Evolutionary conservation across 2,797 vertebrate species (phyloP).

Genomic region (Pristis pectinata): DNA sequence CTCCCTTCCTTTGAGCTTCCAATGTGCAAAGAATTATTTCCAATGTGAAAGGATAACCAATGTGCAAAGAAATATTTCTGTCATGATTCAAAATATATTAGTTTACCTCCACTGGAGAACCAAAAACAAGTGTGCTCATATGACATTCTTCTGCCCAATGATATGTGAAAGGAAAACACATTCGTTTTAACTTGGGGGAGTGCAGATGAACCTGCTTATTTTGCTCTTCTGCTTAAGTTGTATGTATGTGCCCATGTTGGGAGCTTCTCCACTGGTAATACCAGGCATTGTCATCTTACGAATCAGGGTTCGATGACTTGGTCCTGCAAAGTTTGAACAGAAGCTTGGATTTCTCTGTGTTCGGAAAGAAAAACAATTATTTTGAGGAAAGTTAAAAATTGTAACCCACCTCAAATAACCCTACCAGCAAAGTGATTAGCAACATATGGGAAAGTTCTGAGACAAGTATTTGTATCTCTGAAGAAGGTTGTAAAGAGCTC

Average conservation of each 20-base stretch:
- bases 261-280: background rate
- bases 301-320: background rate
- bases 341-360: background rate
- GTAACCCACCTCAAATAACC: constrained; percentile 3
- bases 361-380: background rate
- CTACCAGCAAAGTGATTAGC: background rate
- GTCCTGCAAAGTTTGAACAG: background rate
- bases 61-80: background rate
- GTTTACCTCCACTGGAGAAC: background rate
- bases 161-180: background rate
- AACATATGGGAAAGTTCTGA: background rate
- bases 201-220: background rate
- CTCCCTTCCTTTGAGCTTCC: background rate
- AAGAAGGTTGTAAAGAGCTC: constrained; percentile 20
- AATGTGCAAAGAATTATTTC: background rate
- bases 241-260: background rate
- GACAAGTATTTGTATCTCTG: background rate
- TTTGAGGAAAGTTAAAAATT: background rate
- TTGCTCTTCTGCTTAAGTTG: background rate
- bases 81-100: background rate
- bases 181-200: background rate
- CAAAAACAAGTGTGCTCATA: background rate
- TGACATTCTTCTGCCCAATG: background rate
- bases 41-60: background rate
- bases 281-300: background rate